phyloP scores from a whole-genome alignment of 2,797 vertebrate genomes.

The Mallotus villosus region DNA sequence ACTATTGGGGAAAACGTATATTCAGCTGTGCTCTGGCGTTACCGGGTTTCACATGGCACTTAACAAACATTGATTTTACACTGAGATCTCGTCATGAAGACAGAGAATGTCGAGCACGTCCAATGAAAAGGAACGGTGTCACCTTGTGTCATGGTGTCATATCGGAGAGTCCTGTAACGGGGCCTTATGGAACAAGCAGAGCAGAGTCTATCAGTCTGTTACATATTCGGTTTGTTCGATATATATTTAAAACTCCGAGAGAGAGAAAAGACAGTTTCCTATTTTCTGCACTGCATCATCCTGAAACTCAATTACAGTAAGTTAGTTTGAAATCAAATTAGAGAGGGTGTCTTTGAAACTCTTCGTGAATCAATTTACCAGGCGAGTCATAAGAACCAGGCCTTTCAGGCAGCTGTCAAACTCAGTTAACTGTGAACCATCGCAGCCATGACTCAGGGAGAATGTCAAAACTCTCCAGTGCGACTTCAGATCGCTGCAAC shows the following conservation, averaged over 20 bases:
- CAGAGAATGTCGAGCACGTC: slow-evolving; percentile 44
- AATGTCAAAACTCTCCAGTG: slow-evolving; percentile 7
- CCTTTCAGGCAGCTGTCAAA: slow-evolving; percentile 10
- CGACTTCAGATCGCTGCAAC: slow-evolving; percentile 9
- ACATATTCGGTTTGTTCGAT: background rate
- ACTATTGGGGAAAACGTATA: slow-evolving; percentile 5
- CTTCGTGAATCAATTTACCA: slow-evolving; percentile 14
- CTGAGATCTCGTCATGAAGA: slow-evolving; percentile 52
- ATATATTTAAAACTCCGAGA: slow-evolving; percentile 6
- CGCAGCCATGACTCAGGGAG: background rate
- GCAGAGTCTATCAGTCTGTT: no score
- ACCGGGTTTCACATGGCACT: slow-evolving; percentile 33
- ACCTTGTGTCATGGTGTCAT: background rate
- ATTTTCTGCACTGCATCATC: slow-evolving; percentile 19
- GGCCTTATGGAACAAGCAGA: background rate
- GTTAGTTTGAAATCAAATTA: slow-evolving; percentile 27
- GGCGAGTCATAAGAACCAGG: slow-evolving; percentile 4
- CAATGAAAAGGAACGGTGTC: slow-evolving; percentile 32
- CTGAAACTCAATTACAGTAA: slow-evolving; percentile 32
- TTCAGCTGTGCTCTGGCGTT: slow-evolving; percentile 12
- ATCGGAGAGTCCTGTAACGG: slow-evolving; percentile 35
- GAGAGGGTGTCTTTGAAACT: slow-evolving; percentile 24
- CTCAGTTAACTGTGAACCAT: slow-evolving; percentile 12
- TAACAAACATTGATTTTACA: slow-evolving; percentile 61
- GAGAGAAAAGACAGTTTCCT: background rate